Conservation (phyloP, 53 echinoderm and acorn worm species). For the Paracentrotus lividus region DNA sequence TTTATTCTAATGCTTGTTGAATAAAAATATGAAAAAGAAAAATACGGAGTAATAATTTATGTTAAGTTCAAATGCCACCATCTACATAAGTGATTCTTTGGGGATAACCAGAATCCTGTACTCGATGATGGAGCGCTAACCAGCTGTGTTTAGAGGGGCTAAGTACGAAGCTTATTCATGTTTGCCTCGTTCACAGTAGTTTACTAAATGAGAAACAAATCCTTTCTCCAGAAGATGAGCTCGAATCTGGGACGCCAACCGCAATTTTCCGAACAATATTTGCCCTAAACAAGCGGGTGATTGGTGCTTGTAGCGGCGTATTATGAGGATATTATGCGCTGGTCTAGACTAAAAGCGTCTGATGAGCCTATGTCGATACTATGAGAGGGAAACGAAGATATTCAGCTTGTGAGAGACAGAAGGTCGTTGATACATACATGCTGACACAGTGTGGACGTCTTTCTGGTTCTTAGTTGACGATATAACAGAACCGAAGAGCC, state of each 20-base stretch:
- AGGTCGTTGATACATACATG: too few species aligned
- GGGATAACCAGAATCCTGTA: neutral
- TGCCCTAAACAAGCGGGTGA: conserved; percentile 46
- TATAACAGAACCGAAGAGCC: neutral
- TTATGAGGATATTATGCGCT: conserved; percentile 56
- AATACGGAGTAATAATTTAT: too few species aligned
- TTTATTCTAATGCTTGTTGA: too few species aligned
- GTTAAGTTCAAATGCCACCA: too few species aligned
- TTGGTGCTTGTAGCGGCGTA: conserved; percentile 11
- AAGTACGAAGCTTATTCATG: neutral
- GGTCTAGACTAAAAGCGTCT: conserved; percentile 1
- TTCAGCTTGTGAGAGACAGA: too few species aligned
- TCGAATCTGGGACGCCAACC: conserved; percentile 2
- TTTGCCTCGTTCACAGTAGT: conserved; percentile 11
- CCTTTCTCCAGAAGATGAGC: conserved; percentile 9
- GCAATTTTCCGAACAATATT: conserved; percentile 50
- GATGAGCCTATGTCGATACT: neutral
- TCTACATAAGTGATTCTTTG: neutral
- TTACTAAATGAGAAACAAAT: conserved; percentile 7
- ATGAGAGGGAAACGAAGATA: neutral
- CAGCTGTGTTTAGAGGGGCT: neutral
- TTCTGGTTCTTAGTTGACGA: too few species aligned
- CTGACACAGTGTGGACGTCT: too few species aligned
- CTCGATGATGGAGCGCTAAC: neutral
- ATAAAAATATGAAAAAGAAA: too few species aligned